Base-by-base conservation (phyloP, 1,140 invertebrate genomes). In the Monochamus saltuarius region DNA sequence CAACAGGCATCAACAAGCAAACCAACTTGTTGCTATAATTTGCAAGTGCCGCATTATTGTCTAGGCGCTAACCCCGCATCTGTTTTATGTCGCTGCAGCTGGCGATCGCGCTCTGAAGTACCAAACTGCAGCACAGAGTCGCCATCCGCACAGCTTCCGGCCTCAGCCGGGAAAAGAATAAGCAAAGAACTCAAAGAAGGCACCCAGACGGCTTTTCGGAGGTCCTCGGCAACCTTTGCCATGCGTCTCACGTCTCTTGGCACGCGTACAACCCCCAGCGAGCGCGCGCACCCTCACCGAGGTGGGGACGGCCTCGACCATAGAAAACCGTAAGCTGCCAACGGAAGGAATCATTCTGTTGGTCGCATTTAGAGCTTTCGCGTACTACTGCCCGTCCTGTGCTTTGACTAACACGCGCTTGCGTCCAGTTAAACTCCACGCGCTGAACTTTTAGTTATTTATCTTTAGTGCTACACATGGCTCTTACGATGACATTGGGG, bases 401-500 rank as follows among this genome's bases (percentile, higher is more conserved):
- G 16, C 14, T 50, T 7, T 62, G 46, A 55, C 42, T 34, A 13
- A 16, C 59, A 51, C 58, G 37, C 59, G 60, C 55, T 49, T 35
- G 34, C 22, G 51, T 50, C 51, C 29, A 51, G 37, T 49, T 34
- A 50, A 46, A 54, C 37, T 51, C 52, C 66, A 65, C 67, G 69
- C 67, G 65, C 64, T 68, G 50, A 52, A 38, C 36, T 63, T 14
- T 58, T 59, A n/a, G 13, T 55, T 49, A 14, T 29, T 40, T 22
- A 16, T 39, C 43, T 47, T 19, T 45, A 56, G 56, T 51, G 64
- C 56, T 37, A 17, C 52, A 52, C 51, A 74, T 74, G 73, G 74
- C 72, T 62, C 64, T 72, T 53, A 69, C 67, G 36, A 59, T 73
- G 57, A 77, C 75, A 45, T 65, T 77, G 14, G 74, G 72, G 47